A percentile compares a stretch with the other conserved stretches of the same genome.
These are phyloP conservation scores for Lasioglossum marginatum DNA, from an alignment of 2,888 invertebrate genomes.

Conservation along the genomic window DNA sequence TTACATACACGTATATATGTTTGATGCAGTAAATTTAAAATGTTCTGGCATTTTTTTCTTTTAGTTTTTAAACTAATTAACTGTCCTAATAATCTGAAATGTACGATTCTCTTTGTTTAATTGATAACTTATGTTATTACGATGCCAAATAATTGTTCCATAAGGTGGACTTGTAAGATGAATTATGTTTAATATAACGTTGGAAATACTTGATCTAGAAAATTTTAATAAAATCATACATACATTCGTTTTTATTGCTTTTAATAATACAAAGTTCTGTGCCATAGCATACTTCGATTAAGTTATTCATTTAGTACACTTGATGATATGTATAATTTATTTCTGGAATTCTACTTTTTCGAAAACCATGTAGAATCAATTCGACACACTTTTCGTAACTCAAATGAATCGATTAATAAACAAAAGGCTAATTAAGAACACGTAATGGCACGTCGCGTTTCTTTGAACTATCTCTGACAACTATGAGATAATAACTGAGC, in stretches of 20 bases:
- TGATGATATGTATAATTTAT: constrained; percentile 2
- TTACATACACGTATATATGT: constrained; percentile 80
- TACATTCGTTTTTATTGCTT: neutral
- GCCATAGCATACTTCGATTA: constrained; percentile 2
- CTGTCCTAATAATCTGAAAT: neutral
- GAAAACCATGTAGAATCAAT: constrained; percentile 7
- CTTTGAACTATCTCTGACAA: constrained; percentile 64
- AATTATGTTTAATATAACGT: constrained; percentile 8
- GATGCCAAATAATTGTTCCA: neutral
- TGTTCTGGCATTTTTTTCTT: constrained; percentile 73
- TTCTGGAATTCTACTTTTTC: constrained; percentile 1
- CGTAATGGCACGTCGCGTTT: constrained; percentile 32
- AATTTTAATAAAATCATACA: constrained; percentile 14
- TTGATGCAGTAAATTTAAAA: constrained; percentile 72
- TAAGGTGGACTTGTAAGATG: neutral
- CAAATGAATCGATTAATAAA: constrained; percentile 8
- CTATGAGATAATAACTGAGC: constrained; percentile 78
- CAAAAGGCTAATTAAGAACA: constrained; percentile 8
- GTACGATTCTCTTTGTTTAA: constrained; percentile 7
- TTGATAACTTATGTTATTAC: constrained; percentile 2
- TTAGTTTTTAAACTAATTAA: constrained; percentile 5
- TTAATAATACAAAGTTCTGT: constrained; percentile 12
- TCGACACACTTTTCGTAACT: neutral
- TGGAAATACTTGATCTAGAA: constrained; percentile 3
- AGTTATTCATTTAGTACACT: constrained; percentile 22